phyloP scores from a whole-genome alignment of 2,113 vertebrate species.

The Balaeniceps rex region DNA sequence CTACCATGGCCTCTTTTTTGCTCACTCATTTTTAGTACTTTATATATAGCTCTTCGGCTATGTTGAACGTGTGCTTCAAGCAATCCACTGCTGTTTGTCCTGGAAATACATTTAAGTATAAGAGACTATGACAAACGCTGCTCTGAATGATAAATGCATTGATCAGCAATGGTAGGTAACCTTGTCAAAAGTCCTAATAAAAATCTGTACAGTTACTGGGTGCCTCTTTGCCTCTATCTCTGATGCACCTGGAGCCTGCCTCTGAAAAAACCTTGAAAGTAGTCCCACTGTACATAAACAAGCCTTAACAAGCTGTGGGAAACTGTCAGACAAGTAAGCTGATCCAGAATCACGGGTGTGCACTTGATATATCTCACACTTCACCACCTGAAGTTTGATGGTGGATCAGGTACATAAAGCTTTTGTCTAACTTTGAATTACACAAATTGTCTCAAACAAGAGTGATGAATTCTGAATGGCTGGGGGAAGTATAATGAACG shows the following conservation, averaged over 20 bases:
- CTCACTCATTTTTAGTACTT: background rate
- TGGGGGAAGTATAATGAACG: background rate
- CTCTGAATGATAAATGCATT: background rate
- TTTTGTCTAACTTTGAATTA: background rate
- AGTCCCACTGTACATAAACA: background rate
- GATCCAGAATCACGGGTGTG: background rate
- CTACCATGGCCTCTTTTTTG: background rate
- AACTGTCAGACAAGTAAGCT: background rate
- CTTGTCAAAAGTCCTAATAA: background rate
- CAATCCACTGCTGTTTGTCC: background rate
- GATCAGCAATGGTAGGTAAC: background rate
- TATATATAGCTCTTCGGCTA: background rate
- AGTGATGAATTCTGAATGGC: background rate
- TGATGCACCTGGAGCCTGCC: background rate
- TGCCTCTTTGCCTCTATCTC: background rate
- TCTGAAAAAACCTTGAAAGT: background rate
- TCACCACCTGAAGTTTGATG: background rate
- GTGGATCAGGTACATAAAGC: background rate
- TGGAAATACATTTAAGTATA: background rate
- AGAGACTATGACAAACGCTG: background rate
- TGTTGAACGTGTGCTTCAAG: background rate
- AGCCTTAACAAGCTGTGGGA: background rate
- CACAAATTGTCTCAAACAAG: background rate
- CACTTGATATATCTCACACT: background rate
- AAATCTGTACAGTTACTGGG: background rate